phyloP scores from a whole-genome alignment of 1,140 invertebrate species.

The Cecropterus lyciades region DNA sequence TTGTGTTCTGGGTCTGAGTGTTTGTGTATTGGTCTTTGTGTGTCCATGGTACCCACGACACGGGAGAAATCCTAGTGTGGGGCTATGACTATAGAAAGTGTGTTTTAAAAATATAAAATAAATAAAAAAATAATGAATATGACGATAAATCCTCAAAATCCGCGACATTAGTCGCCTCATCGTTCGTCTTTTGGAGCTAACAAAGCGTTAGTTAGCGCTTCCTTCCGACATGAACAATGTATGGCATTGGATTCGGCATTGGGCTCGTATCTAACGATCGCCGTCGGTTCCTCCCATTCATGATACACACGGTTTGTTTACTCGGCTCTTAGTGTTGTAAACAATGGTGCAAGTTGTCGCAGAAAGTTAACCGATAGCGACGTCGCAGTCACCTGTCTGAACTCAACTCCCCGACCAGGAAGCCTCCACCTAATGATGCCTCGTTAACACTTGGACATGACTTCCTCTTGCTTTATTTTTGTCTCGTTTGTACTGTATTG shows the following conservation, averaged over 20 bases:
- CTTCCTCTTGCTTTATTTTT: slow-evolving; percentile 25
- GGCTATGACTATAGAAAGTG: too few relatives aligned
- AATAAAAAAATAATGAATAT: slow-evolving; percentile 18
- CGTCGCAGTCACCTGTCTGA: slow-evolving; percentile 25
- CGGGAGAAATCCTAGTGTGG: too few relatives aligned
- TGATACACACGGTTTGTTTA: slow-evolving; percentile 52
- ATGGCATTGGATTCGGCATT: slow-evolving; percentile 77
- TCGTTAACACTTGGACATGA: slow-evolving; percentile 37
- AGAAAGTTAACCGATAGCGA: slow-evolving; percentile 52
- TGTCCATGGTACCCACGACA: too few relatives aligned
- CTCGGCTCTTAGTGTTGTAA: slow-evolving; percentile 40
- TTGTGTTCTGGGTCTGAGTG: too few relatives aligned
- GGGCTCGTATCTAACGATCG: slow-evolving; percentile 73
- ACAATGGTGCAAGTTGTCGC: slow-evolving; percentile 49
- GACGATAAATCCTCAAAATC: slow-evolving; percentile 21
- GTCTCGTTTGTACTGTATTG: slow-evolving; percentile 18
- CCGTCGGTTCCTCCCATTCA: slow-evolving; percentile 74
- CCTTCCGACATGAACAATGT: slow-evolving; percentile 78
- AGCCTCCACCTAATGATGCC: slow-evolving; percentile 31
- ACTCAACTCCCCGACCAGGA: slow-evolving; percentile 22
- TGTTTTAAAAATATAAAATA: too few relatives aligned
- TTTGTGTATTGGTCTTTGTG: too few relatives aligned
- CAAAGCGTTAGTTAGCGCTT: slow-evolving; percentile 68
- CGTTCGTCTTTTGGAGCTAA: slow-evolving; percentile 46
- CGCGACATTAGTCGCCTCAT: slow-evolving; percentile 34